These are phyloP conservation scores for Tiliacea aurago DNA, from an alignment of 2,888 invertebrate genomes.

Conservation along the genomic window DNA sequence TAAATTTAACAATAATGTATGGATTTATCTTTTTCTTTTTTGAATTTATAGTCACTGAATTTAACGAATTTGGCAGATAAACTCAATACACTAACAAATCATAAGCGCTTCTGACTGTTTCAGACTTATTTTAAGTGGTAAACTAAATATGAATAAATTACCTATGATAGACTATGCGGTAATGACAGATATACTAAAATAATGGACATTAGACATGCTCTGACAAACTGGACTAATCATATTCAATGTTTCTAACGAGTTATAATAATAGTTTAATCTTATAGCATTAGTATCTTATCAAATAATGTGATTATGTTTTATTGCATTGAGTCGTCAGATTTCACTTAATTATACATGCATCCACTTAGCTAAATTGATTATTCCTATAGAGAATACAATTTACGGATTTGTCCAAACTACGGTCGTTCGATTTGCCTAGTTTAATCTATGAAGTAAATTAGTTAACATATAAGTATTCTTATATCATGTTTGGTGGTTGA, in stretches of 20 bases:
- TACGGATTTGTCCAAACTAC: slow-evolving; percentile 28
- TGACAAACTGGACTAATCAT: slow-evolving; percentile 12
- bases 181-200: slow-evolving; percentile 31
- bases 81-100: neutral
- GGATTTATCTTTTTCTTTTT: too few relatives aligned
- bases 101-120: neutral
- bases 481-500: slow-evolving; percentile 13
- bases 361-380: neutral
- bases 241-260: slow-evolving; percentile 27
- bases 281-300: slow-evolving; percentile 26
- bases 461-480: too few relatives aligned
- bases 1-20: neutral
- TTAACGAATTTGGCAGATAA: neutral
- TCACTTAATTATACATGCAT: neutral
- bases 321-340: slow-evolving; percentile 37
- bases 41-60: neutral
- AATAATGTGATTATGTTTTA: slow-evolving; percentile 43
- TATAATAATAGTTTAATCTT: slow-evolving; percentile 27
- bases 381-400: neutral
- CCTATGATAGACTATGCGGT: neutral
- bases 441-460: slow-evolving; percentile 3
- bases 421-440: neutral
- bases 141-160: slow-evolving; percentile 12
- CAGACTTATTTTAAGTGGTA: slow-evolving; percentile 1
- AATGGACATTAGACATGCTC: slow-evolving; percentile 30